Percentiles rank a stretch among this genome's conserved stretches.
These are phyloP conservation scores for Sylvia atricapilla DNA, from an alignment of 2,113 vertebrate species.

Conservation along the genomic window DNA sequence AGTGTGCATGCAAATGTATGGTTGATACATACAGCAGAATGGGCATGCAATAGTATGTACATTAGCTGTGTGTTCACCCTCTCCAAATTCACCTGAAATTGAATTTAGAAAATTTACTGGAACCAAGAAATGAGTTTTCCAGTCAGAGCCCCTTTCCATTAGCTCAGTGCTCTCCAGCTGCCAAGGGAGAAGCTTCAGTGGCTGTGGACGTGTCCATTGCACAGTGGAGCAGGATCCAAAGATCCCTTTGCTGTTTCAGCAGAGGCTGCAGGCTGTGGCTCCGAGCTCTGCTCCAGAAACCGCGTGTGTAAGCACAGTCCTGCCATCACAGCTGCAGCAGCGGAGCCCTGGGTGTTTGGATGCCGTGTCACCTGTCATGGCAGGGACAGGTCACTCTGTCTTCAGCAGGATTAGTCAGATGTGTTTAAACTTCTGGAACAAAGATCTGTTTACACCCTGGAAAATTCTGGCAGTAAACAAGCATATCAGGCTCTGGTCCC, in stretches of 20 bases:
- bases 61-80: not conserved
- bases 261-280: not conserved
- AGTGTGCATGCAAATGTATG: not conserved
- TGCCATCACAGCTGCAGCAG: not conserved
- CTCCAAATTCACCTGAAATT: not conserved
- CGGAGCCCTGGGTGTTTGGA: rapidly evolving
- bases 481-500: not conserved
- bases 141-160: not conserved
- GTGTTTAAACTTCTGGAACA: not conserved
- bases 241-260: not conserved
- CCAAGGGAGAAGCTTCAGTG: not conserved
- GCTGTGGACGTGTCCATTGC: rapidly evolving
- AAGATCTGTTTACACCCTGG: slow-evolving; percentile 8
- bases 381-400: not conserved
- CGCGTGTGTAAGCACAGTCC: not conserved
- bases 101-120: not conserved
- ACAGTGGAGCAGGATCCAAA: rapidly evolving
- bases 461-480: not conserved
- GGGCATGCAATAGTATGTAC: not conserved
- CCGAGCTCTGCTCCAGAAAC: not conserved
- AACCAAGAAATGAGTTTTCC: not conserved
- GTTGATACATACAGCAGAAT: not conserved
- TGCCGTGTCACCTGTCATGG: rapidly evolving
- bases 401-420: not conserved
- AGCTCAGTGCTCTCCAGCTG: not conserved